Base-by-base conservation (phyloP, 2,888 invertebrate species). In the Bembecia ichneumoniformis region DNA sequence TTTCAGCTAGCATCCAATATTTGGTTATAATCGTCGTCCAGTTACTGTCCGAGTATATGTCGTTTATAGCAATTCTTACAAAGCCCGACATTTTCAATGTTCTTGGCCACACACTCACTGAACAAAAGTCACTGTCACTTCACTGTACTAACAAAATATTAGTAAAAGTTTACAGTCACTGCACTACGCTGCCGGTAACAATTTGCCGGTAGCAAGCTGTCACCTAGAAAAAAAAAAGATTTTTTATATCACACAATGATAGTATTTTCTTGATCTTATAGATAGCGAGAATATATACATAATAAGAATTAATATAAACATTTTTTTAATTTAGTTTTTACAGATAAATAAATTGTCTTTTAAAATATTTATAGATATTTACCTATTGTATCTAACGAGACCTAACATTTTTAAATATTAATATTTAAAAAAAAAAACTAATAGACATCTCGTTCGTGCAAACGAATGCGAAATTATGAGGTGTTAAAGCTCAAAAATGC, bases 1-100 rank as follows among this genome's bases (percentile, higher is more conserved):
- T 89, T 71, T 92, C 92, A 43, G 93, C 90, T 57, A 92, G 86
- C 71, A 90, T 89, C 82, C 91, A 91, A 67, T 93, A 93, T 75
- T 91, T 90, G 66, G 91, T 90, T 47, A 92, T 88, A 55, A 91
- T 87, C 47, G 90, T 90, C 47, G 90, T 89, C 80, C 90, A 90
- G 64, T 91, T 91, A 63, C 81, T 88, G 55, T 90, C 90, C 34
- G 90, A 88, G 62, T 91, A 90, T 59, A 89, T 89, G 69, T 91
- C 91, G 64, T 90, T 91, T 57, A 91, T 86, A 17, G 91, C 91
- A 59, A 91, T 89, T 71, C 89, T 90, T 64, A 91, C 91, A 60
- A 92, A 89, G 60, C 91, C 91, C 59, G 91, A 88, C 83, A 89
- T 89, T 74, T 83, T 88, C 68, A 51, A 52, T 53, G 51, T 52